Base-by-base conservation (phyloP, 2,888 invertebrate species). In the Aspidiotus destructor region DNA sequence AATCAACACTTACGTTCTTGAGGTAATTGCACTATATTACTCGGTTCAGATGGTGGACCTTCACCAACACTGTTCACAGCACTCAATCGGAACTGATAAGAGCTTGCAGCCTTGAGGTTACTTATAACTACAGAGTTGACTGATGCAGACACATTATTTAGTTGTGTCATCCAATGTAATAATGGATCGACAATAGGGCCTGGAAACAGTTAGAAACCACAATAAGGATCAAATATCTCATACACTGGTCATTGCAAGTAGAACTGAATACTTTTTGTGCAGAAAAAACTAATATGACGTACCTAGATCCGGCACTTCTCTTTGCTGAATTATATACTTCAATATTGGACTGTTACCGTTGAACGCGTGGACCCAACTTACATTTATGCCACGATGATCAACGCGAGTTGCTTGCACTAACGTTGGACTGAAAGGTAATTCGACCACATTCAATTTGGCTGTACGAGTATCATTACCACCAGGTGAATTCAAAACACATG, bases 21-120 rank as follows among this genome's bases (percentile, higher is more conserved):
- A 0, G 98, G 98, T 73, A 99, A 81, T 74, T 89, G 88, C 67
- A 99, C 85, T 65, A 89, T 84, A 75, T 92, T 92, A 72, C 92
- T 93, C 0, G 95, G 88, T 70, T 88, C 87, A 0, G 95, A 95
- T 2, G 92, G 86, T 0, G 89, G 86, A 5, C 98, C 97, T 76
- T 96, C 93, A 0, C 98, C 98, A 1, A 97, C 95, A 62, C 89
- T 88, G 78, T 99, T 99, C 11, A 95, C 89, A 13, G 98, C 95
- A 72, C 91, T 91, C n/a, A 99, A 91, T 71, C 97, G 83, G 79
- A 99, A 99, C 77, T 96, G 94, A 78, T 98, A 99, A 0, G 91
- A 88, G 0, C 93, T 89, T 0, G 97, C 95, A 0, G 98, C 97
- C 78, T 93, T 92, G 61, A 98, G 80, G 75, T 89, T 89, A 55